These are phyloP conservation scores for Drosophila rufa DNA, from an alignment of 1,140 invertebrate genomes.

Conservation along the genomic window DNA sequence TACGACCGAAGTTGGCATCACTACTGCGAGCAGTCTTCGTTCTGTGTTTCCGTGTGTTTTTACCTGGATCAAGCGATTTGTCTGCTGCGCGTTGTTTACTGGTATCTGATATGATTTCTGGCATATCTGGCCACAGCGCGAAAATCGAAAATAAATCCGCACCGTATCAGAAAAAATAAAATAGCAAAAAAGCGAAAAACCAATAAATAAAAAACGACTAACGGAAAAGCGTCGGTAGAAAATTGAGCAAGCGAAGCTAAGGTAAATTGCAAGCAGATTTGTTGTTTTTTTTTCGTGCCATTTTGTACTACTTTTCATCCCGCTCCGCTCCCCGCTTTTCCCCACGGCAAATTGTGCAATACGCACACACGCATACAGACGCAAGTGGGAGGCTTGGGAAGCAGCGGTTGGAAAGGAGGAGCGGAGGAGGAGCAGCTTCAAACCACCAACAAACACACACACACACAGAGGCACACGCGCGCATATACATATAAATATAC, in stretches of 20 bases:
- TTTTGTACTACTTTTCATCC: slow-evolving; percentile 28
- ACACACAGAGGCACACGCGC: slow-evolving; percentile 45
- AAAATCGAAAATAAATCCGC: slow-evolving; percentile 17
- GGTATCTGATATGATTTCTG: slow-evolving; percentile 19
- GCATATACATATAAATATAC: slow-evolving; percentile 38
- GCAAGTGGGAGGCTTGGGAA: slow-evolving; percentile 47
- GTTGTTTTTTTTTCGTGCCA: slow-evolving; percentile 46
- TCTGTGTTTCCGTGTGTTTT: slow-evolving; percentile 14
- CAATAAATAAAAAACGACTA: slow-evolving; percentile 4
- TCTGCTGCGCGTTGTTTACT: slow-evolving; percentile 17
- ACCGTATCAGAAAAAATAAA: slow-evolving; percentile 16
- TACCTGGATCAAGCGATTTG: slow-evolving; percentile 16
- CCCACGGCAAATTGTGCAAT: slow-evolving; percentile 54
- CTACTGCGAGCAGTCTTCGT: slow-evolving; percentile 5
- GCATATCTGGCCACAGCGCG: slow-evolving; percentile 5
- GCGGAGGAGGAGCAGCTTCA: slow-evolving; percentile 65
- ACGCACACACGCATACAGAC: slow-evolving; percentile 44
- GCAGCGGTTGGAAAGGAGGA: slow-evolving; percentile 16
- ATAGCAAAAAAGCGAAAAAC: not conserved
- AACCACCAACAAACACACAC: slow-evolving; percentile 68
- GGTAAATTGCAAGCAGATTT: slow-evolving; percentile 73
- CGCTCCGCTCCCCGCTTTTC: slow-evolving; percentile 14
- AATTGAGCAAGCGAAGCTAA: slow-evolving; percentile 41
- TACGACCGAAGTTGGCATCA: not conserved
- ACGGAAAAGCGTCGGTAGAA: slow-evolving; percentile 20